phyloP scores from a whole-genome alignment of 1,140 invertebrate species.

The Lepeophtheirus salmonis region DNA sequence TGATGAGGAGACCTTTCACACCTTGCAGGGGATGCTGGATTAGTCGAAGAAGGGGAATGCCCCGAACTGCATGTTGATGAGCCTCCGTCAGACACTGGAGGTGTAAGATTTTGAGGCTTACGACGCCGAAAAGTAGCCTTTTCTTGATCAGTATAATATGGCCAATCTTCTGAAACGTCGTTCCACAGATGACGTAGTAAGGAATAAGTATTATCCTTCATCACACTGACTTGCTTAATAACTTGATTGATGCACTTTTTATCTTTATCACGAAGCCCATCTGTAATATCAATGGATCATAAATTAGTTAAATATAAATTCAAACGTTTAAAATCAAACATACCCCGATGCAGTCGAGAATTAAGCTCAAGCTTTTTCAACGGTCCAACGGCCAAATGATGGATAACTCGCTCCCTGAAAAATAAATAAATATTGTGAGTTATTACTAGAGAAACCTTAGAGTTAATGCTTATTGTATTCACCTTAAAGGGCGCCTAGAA shows the following conservation, averaged over 20 bases:
- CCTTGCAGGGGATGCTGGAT: constrained; percentile 15
- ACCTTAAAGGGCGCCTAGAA: neutral
- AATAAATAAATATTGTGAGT: constrained; percentile 27
- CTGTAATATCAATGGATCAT: constrained; percentile 37
- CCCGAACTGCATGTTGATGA: constrained; percentile 8
- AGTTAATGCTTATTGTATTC: neutral
- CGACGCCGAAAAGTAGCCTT: constrained; percentile 25
- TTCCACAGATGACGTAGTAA: constrained; percentile 66
- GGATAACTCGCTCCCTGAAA: constrained; percentile 68
- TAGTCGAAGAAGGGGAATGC: constrained; percentile 18
- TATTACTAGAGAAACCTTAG: no score
- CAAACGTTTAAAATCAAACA: constrained; percentile 20
- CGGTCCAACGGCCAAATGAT: constrained; percentile 68
- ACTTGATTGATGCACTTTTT: constrained; percentile 47
- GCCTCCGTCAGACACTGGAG: constrained; percentile 12
- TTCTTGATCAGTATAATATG: constrained; percentile 73
- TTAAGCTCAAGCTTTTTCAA: constrained; percentile 80
- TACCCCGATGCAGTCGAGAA: constrained; percentile 54
- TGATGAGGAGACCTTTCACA: constrained; percentile 1
- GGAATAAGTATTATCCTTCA: constrained; percentile 71
- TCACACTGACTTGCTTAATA: constrained; percentile 50
- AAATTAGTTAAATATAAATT: constrained; percentile 13
- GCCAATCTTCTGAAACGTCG: constrained; percentile 82
- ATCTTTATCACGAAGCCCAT: constrained; percentile 66
- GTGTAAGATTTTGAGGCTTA: constrained; percentile 18